These are phyloP conservation scores for Cherax destructor DNA, from an alignment of 1,140 invertebrate genomes.

Conservation along the genomic window DNA sequence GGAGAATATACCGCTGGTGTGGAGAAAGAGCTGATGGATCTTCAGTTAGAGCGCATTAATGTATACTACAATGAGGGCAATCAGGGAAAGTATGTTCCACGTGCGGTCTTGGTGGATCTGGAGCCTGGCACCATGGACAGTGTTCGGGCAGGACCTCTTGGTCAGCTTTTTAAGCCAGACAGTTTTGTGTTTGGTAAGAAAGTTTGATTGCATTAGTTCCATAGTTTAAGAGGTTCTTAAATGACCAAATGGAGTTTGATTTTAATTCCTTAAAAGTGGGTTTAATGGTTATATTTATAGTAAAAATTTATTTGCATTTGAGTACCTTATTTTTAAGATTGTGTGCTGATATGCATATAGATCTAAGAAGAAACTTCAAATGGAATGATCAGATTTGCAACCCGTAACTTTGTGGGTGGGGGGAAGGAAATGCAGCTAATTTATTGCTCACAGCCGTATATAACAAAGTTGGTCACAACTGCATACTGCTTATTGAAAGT, in stretches of 20 bases:
- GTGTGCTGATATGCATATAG: no score
- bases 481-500: no score
- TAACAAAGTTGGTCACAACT: no score
- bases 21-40: constrained; percentile 61
- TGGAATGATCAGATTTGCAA: no score
- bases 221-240: neutral
- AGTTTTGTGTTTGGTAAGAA: constrained; percentile 61
- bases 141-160: constrained; percentile 55
- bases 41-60: constrained; percentile 56
- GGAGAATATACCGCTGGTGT: constrained; percentile 50
- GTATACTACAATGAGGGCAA: constrained; percentile 64
- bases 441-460: no score
- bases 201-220: neutral
- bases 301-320: no score
- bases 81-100: constrained; percentile 61
- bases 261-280: no score
- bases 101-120: constrained; percentile 55
- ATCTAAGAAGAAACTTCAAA: no score
- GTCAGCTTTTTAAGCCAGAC: constrained; percentile 58
- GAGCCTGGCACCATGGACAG: constrained; percentile 64
- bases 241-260: neutral
- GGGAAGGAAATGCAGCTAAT: no score
- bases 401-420: no score
- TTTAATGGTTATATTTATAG: no score
- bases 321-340: no score